A percentile compares a stretch with the other conserved stretches of the same genome.
These are phyloP conservation scores for Ahaetulla prasina DNA, from an alignment of 2,113 vertebrate genomes.

Conservation along the genomic window DNA sequence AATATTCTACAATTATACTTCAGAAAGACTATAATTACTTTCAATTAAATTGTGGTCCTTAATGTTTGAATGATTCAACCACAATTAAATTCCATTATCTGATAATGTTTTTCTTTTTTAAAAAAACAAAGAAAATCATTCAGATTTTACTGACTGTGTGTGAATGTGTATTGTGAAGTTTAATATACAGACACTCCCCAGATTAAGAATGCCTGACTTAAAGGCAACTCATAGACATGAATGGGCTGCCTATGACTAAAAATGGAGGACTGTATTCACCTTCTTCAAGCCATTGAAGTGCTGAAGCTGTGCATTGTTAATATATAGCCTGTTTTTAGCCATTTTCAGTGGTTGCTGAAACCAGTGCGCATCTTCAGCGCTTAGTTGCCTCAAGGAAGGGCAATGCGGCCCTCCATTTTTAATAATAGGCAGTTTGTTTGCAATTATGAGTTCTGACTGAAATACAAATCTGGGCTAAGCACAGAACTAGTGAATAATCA, in stretches of 20 bases:
- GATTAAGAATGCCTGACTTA: not conserved
- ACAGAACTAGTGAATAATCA: not conserved
- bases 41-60: conserved; percentile 63
- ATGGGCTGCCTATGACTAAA: not conserved
- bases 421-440: not conserved
- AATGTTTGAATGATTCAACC: conserved; percentile 66
- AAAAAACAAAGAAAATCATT: conserved; percentile 28
- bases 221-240: not conserved
- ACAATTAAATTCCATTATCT: conserved; percentile 66
- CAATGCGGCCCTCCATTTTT: not conserved
- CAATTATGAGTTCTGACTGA: not conserved
- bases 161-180: not conserved
- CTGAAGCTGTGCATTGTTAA: not conserved
- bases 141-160: conserved; percentile 43
- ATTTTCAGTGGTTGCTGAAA: not conserved
- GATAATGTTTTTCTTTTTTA: conserved; percentile 53
- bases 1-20: conserved; percentile 67
- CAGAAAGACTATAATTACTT: conserved; percentile 68
- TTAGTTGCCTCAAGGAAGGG: not conserved
- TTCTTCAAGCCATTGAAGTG: not conserved
- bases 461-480: not conserved
- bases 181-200: not conserved
- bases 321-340: not conserved
- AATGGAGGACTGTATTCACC: not conserved
- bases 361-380: not conserved